Evolutionary conservation across 1,140 invertebrate genomes (phyloP), one percentile per base, ranked within the genome.

Genomic region (Campoletis sonorensis): DNA sequence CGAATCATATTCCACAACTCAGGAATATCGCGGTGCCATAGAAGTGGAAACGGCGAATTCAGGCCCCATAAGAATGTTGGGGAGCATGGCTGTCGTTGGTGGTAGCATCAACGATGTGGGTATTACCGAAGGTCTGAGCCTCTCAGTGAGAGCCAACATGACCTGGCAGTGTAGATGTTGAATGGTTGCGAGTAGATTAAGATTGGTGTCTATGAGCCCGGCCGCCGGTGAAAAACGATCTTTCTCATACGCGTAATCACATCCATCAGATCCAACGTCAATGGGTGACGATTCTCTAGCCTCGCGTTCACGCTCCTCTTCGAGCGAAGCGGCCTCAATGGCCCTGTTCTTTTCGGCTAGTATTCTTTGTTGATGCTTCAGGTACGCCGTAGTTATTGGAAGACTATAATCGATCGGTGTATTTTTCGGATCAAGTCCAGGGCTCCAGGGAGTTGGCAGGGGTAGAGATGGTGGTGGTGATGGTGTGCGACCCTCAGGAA

Each of bases 311-410:
- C 79, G 83, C 37, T 84, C 85, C 4, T 85, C 87, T 1, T 81
- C 81, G 33, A 54, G 70, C 49, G 40, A 45, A 45, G 83, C 82
- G 23, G 82, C 84, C 54, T 30, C 30, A 16, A 15, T n/a, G 10
- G 77, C 80, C 80, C 87, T 89, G 70, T 86, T 89, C 73, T 89
- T 87, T 82, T 90, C 89, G 13, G 89, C 88, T 40, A 85, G 84
- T 23, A 89, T 84, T 76, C 93, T 95, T 87, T 95, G 93, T 92
- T 96, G 96, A 87, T 97, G 95, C 89, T 97, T 97, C 89, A 97
- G 92, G 90, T 97, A 97, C 2, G 96, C 96, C 16, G 96, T 97
- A 4, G 96, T 97, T 83, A 97, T 97, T 15, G 97, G 96, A 82
- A 97, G 94, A 86, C 95, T 95, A 89, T 96, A 97, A 90, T 97